These are phyloP conservation scores for Charina bottae DNA, from an alignment of 2,113 vertebrate genomes.

Conservation along the genomic window DNA sequence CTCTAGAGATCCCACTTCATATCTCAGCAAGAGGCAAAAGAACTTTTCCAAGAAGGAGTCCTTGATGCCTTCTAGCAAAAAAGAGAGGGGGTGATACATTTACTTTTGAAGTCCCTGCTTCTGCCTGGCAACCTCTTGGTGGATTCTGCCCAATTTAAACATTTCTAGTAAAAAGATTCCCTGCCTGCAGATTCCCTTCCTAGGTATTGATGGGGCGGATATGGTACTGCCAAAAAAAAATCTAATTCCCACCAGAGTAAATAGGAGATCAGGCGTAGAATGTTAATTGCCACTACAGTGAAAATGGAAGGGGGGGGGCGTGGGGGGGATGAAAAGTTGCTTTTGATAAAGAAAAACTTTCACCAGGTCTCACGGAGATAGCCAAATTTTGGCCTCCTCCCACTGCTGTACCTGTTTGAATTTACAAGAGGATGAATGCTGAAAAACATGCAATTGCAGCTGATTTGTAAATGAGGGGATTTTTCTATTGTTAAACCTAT, in stretches of 20 bases:
- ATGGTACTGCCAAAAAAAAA: background rate
- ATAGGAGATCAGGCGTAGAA: background rate
- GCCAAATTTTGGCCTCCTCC: background rate
- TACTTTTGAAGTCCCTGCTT: background rate
- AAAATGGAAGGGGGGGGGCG: background rate
- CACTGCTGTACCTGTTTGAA: background rate
- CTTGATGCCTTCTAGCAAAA: background rate
- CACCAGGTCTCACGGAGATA: background rate
- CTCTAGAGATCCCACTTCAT: background rate
- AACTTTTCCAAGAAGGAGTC: background rate
- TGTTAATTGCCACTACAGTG: background rate
- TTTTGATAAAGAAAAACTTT: background rate
- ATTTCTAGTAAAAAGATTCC: background rate
- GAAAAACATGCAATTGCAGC: constrained; percentile 26
- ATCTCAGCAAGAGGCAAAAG: background rate
- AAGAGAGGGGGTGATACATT: background rate
- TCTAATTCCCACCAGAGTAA: background rate
- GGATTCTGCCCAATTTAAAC: background rate
- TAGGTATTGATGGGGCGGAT: background rate
- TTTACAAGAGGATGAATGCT: background rate
- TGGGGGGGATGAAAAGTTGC: background rate
- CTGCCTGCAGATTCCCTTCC: background rate
- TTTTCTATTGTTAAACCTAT: background rate
- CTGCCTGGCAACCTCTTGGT: too few relatives aligned
- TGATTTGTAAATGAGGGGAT: background rate